Evolutionary conservation across 1,140 invertebrate species (phyloP).

Genomic region (Apis florea): DNA sequence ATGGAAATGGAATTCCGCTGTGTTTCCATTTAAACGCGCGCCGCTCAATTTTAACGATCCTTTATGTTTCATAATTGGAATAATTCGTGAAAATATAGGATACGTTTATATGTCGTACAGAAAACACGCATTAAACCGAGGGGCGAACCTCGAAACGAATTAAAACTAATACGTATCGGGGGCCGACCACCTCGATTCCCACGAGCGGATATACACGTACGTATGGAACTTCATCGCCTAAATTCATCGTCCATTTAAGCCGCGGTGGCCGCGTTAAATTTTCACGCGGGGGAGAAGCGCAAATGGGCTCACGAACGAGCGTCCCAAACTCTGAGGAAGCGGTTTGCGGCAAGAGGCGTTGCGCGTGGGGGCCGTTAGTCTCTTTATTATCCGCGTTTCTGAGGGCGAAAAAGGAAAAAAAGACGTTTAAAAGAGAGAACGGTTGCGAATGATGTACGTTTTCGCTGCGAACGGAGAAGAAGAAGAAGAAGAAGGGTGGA

Average conservation of each 20-base stretch:
- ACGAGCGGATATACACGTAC: background rate
- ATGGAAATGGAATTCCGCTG: no score
- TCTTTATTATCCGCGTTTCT: constrained; percentile 49
- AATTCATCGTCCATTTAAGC: background rate
- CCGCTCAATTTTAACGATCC: no score
- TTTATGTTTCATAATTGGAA: no score
- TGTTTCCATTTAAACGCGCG: no score
- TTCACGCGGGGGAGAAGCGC: background rate
- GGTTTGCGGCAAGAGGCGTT: background rate
- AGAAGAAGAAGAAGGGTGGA: constrained; percentile 2
- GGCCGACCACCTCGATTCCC: background rate
- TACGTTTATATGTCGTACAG: no score
- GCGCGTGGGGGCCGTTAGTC: constrained; percentile 2
- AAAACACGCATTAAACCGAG: no score
- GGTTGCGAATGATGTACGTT: background rate
- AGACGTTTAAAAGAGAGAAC: no score
- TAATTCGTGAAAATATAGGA: background rate
- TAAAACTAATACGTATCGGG: background rate
- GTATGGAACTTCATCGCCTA: background rate
- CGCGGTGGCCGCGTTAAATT: constrained; percentile 17
- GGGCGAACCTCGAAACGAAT: background rate
- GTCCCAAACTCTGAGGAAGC: background rate
- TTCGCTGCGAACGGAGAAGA: background rate
- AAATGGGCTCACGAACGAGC: constrained; percentile 13
- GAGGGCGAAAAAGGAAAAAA: background rate